Percentiles rank a stretch among this genome's conserved stretches.
Evolutionary conservation across 2,888 invertebrate species (phyloP).

Genomic region (Athalia rosae): DNA sequence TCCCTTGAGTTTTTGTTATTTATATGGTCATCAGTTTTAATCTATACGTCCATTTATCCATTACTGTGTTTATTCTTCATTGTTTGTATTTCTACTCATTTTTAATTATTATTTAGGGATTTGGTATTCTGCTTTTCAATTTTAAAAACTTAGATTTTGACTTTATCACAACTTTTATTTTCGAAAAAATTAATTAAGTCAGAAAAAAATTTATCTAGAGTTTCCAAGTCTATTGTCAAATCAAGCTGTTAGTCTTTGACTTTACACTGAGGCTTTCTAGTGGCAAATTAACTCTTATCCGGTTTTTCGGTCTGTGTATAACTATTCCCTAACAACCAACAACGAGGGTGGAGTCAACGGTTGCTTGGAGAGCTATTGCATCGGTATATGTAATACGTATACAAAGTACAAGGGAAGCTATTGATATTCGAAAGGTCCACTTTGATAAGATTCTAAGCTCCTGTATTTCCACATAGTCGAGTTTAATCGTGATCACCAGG

Average conservation of each 20-base stretch:
- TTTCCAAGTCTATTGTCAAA: neutral
- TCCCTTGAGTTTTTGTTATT: too few relatives aligned
- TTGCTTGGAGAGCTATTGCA: conserved; percentile 45
- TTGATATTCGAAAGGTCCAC: conserved; percentile 41
- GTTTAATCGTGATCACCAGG: conserved; percentile 11
- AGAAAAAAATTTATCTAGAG: conserved; percentile 4
- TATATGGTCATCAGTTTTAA: too few relatives aligned
- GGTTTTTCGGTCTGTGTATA: conserved; percentile 36
- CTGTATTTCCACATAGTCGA: conserved; percentile 5
- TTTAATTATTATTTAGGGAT: neutral
- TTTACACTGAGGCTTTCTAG: conserved; percentile 22
- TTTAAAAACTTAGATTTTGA: neutral
- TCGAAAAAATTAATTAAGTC: neutral
- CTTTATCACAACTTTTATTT: conserved; percentile 12
- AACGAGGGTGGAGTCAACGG: conserved; percentile 62
- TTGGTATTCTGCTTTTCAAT: neutral
- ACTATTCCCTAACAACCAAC: conserved; percentile 65
- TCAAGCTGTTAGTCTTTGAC: conserved; percentile 15
- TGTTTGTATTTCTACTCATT: neutral
- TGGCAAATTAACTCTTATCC: conserved; percentile 12
- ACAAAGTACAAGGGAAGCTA: conserved; percentile 11
- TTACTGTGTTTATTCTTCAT: too few relatives aligned
- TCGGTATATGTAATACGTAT: conserved; percentile 43
- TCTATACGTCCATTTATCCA: too few relatives aligned
- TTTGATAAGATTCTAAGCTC: conserved; percentile 24